phyloP scores from a whole-genome alignment of 2,888 invertebrate species.

The Rhagonycha lutea region DNA sequence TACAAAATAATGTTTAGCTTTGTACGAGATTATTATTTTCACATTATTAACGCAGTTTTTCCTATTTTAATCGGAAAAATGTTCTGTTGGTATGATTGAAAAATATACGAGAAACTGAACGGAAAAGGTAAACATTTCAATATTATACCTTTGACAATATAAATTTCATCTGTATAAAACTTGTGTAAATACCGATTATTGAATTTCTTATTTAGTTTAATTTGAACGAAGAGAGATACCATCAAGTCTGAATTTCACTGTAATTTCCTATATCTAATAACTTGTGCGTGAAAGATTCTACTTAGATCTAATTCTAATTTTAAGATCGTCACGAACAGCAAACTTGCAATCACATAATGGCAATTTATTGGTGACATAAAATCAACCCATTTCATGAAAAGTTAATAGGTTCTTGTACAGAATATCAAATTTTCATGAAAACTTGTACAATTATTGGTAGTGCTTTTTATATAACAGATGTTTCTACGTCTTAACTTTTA shows the following conservation, averaged over 20 bases:
- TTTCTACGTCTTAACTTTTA: background rate
- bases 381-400: background rate
- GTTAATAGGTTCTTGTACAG: background rate
- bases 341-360: background rate
- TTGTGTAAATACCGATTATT: background rate
- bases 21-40: background rate
- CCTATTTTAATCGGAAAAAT: background rate
- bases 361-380: background rate
- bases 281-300: background rate
- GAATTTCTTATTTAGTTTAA: background rate
- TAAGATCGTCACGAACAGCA: background rate
- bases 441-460: background rate
- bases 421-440: background rate
- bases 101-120: background rate
- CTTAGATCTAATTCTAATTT: background rate
- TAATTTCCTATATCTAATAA: background rate
- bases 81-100: background rate
- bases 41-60: background rate
- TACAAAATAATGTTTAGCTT: background rate
- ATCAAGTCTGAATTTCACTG: background rate
- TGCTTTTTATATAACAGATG: background rate
- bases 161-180: background rate
- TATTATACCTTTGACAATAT: background rate
- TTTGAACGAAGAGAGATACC: background rate
- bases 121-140: background rate